Evolutionary conservation across 2,113 vertebrate species (phyloP).

Genomic region (Thamnophis sirtalis): DNA sequence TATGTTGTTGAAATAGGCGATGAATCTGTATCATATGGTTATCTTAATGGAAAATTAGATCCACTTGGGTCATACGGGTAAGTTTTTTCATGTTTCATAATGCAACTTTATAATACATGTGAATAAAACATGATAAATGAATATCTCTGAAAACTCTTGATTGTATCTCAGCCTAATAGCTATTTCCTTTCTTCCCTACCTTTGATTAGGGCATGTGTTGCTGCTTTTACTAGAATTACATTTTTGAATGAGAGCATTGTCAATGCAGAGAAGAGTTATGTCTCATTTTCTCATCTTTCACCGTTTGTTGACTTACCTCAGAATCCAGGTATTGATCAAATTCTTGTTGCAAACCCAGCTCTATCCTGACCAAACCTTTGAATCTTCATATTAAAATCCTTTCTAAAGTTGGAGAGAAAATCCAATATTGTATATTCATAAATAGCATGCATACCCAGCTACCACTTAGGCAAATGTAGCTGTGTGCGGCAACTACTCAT

Average conservation of each 20-base stretch:
- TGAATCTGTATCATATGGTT: constrained; percentile 42
- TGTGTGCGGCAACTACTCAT: accelerated
- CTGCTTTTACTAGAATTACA: constrained; percentile 71
- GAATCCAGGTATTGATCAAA: constrained; percentile 67
- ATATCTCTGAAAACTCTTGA: neutral
- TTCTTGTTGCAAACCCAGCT: neutral
- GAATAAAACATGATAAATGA: neutral
- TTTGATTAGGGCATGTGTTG: constrained; percentile 64
- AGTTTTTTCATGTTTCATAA: neutral
- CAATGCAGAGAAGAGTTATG: constrained; percentile 53
- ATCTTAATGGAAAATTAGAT: constrained; percentile 64
- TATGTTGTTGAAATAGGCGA: constrained; percentile 61
- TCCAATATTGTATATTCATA: neutral
- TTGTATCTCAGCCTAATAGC: neutral
- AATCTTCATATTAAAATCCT: neutral
- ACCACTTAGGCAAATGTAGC: no score
- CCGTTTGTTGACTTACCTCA: constrained; percentile 53
- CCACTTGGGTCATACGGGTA: constrained; percentile 71
- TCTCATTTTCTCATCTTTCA: constrained; percentile 64
- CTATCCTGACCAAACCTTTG: neutral
- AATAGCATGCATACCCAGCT: neutral
- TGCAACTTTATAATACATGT: neutral
- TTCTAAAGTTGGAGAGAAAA: neutral
- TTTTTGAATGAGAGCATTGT: constrained; percentile 7
- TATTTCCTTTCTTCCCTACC: neutral